Base-by-base conservation (phyloP, 2,888 invertebrate species). In the Muschampia plurimacula region DNA sequence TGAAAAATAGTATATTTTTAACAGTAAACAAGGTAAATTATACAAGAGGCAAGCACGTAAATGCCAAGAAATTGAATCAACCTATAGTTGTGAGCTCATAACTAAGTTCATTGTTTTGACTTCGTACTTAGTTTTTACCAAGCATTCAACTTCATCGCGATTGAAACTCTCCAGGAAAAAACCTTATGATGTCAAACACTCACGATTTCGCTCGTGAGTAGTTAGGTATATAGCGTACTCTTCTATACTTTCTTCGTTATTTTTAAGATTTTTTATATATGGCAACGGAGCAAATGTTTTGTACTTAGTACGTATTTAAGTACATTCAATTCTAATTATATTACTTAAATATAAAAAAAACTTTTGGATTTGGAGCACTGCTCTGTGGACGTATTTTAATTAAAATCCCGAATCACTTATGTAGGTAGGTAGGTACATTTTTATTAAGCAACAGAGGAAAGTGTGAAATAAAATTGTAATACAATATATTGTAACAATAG, bases 101-200 rank as follows among this genome's bases (percentile, higher is more conserved):
- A 83, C 82, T 83, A 89, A 89, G 89, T 89, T 89, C 89, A 91
- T 91, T 92, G 91, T 92, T 84, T 79, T 79, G 78, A 69, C 72
- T 73, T 74, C 76, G 74, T 62, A 74, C 69, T 76, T 73, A 32
- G 28, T 89, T 92, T 91, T 92, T 91, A 85, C 77, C 67, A 59
- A 75, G 77, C 79, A 79, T 85, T 85, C 84, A 79, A 80, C 84
- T 86, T 85, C 86, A 78, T 81, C 80, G 80, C 82, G 78, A 85
- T 84, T 85, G 82, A 83, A 85, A 83, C 76, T 67, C 8, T 76
- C 75, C 78, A 77, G 49, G 81, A 86, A 91, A 88, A 90, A 88
- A 78, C 73, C 68, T 32, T 77, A 76, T 78, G 72, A 79, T 80
- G 79, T 77, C 76, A 80, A 83, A 84, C 86, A 88, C 86, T 86